Conservation (phyloP, 2,797 vertebrate species). For the Leptatherina wallacei region DNA sequence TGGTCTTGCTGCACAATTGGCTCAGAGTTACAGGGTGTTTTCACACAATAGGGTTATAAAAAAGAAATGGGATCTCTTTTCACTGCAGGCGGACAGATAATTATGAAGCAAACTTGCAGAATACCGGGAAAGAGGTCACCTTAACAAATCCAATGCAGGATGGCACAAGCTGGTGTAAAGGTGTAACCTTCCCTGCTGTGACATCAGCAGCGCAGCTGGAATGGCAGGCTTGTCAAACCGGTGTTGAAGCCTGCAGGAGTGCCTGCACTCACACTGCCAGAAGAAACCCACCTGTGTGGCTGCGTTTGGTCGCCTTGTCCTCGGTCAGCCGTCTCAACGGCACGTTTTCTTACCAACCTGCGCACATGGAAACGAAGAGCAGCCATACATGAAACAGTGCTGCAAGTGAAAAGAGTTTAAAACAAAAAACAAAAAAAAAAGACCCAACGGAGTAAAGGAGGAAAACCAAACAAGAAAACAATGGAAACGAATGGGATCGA, state of each 20-base stretch:
- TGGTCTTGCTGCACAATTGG: background rate
- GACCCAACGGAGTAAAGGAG: too few relatives aligned
- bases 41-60: constrained; percentile 15
- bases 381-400: constrained; percentile 22
- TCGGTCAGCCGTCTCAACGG: too few relatives aligned
- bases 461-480: background rate
- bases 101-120: background rate
- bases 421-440: background rate
- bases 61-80: background rate
- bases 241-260: constrained; percentile 55
- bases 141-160: background rate
- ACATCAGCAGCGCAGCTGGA: constrained; percentile 66
- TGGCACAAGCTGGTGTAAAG: constrained; percentile 5
- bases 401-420: constrained; percentile 1
- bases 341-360: background rate
- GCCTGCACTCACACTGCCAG: constrained; percentile 21
- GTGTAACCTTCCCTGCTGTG: constrained; percentile 53
- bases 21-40: constrained; percentile 11
- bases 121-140: background rate
- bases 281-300: constrained; percentile 35
- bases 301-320: background rate
- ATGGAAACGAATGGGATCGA: constrained; percentile 75
- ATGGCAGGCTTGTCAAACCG: constrained; percentile 72
- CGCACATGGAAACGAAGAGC: constrained; percentile 44
- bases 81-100: background rate